A percentile compares a stretch with the other conserved stretches of the same genome.
Conservation (phyloP, 2,113 vertebrate genomes). For the Tangachromis dhanisi region DNA sequence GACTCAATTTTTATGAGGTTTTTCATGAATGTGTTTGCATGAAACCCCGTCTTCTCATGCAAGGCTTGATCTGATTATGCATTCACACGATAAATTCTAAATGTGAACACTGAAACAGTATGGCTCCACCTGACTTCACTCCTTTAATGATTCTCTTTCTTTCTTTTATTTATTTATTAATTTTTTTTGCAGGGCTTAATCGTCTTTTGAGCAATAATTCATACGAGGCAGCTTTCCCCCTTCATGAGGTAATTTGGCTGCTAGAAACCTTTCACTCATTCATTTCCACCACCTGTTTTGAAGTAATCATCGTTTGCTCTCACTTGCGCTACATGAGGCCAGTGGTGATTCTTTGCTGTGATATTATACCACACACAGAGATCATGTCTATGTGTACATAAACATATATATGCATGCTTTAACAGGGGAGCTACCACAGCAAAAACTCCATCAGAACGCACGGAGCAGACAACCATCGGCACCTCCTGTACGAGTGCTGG, state of each 20-base stretch:
- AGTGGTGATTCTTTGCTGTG: background rate
- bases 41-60: background rate
- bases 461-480: conserved; percentile 88
- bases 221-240: conserved; percentile 91
- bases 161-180: background rate
- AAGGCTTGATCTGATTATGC: background rate
- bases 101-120: background rate
- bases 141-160: background rate
- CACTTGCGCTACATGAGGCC: background rate
- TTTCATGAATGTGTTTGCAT: background rate
- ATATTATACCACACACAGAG: background rate
- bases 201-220: conserved; percentile 91
- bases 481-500: conserved; percentile 89
- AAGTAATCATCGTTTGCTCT: background rate
- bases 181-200: conserved; percentile 81
- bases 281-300: background rate
- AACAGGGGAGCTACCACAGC: conserved; percentile 88
- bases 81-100: background rate
- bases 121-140: background rate
- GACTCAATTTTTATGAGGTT: background rate
- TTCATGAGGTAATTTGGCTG: conserved; percentile 84
- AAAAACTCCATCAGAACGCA: conserved; percentile 88
- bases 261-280: background rate
- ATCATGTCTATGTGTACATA: background rate
- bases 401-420: background rate